phyloP scores from a whole-genome alignment of 2,113 vertebrate genomes.

The Kryptolebias marmoratus region DNA sequence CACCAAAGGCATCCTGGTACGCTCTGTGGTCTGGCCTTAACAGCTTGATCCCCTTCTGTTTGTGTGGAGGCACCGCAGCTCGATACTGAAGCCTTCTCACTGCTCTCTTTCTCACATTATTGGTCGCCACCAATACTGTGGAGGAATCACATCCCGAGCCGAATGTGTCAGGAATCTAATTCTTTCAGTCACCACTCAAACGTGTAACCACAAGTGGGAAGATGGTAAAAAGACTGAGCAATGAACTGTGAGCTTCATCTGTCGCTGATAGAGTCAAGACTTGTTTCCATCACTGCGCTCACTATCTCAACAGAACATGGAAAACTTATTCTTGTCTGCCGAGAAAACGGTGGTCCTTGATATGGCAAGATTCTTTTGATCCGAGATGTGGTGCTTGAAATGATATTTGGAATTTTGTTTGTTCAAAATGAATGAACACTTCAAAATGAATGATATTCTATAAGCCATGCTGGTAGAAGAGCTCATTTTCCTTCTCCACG shows the following conservation, averaged over 20 bases:
- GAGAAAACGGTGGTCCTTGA: background rate
- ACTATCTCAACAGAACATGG: no score
- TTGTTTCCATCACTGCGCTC: background rate
- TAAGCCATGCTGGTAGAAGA: constrained; percentile 34
- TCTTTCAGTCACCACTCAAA: background rate
- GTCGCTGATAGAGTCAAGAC: background rate
- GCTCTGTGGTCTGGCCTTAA: constrained; percentile 23
- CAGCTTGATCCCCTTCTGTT: constrained; percentile 21
- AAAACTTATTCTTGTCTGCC: background rate
- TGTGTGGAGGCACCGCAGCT: constrained; percentile 22
- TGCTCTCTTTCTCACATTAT: constrained; percentile 16
- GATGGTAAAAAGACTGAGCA: background rate
- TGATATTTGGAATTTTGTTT: constrained; percentile 12
- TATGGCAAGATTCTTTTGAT: constrained; percentile 27
- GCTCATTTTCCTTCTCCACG: constrained; percentile 33
- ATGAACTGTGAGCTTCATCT: constrained; percentile 38
- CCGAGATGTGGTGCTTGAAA: constrained; percentile 24
- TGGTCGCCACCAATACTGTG: constrained; percentile 1
- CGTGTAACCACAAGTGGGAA: constrained; percentile 9
- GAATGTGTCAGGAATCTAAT: constrained; percentile 25
- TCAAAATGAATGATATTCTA: constrained; percentile 28
- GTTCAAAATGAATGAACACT: constrained; percentile 17
- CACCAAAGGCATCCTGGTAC: constrained; percentile 3
- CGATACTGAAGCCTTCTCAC: constrained; percentile 12
- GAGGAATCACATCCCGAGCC: constrained; percentile 29